phyloP scores from a whole-genome alignment of 2,888 invertebrate species.

The Anaspis maculata region DNA sequence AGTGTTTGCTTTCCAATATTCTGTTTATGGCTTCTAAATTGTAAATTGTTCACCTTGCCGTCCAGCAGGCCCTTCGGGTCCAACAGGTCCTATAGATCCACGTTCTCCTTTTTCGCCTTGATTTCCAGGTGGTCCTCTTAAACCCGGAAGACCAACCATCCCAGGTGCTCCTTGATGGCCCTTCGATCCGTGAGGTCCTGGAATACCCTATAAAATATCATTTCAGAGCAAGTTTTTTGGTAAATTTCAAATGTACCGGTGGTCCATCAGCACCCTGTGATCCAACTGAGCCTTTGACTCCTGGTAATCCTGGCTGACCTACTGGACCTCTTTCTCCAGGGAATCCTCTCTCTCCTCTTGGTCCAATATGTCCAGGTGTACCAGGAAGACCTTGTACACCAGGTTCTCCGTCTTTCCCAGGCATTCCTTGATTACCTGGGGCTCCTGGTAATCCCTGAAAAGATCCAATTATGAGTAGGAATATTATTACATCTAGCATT shows the following conservation, averaged over 20 bases:
- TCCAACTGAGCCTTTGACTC: slow-evolving; percentile 58
- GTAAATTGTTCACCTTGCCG: slow-evolving; percentile 30
- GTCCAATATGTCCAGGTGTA: slow-evolving; percentile 47
- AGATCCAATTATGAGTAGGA: neutral
- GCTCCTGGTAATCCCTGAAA: slow-evolving; percentile 59
- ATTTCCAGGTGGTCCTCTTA: slow-evolving; percentile 56
- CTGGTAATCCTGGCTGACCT: slow-evolving; percentile 58
- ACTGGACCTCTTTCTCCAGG: slow-evolving; percentile 66
- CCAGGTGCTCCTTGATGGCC: slow-evolving; percentile 65
- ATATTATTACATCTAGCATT: slow-evolving; percentile 1
- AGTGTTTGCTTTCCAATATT: slow-evolving; percentile 47
- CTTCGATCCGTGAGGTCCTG: slow-evolving; percentile 60
- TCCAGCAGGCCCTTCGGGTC: slow-evolving; percentile 72
- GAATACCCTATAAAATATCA: slow-evolving; percentile 48
- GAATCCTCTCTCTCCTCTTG: slow-evolving; percentile 57
- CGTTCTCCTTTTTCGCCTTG: slow-evolving; percentile 71
- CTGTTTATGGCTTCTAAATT: neutral
- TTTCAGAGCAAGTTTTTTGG: slow-evolving; percentile 1
- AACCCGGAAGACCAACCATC: slow-evolving; percentile 62
- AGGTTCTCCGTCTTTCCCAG: slow-evolving; percentile 75
- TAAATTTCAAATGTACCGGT: slow-evolving; percentile 47
- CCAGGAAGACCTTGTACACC: slow-evolving; percentile 61
- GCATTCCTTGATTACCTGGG: slow-evolving; percentile 61
- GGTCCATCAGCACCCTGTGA: slow-evolving; percentile 61
- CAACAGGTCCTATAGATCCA: slow-evolving; percentile 57